These are phyloP conservation scores for Eupeodes latifasciatus DNA, from an alignment of 2,888 invertebrate species.

Conservation along the genomic window DNA sequence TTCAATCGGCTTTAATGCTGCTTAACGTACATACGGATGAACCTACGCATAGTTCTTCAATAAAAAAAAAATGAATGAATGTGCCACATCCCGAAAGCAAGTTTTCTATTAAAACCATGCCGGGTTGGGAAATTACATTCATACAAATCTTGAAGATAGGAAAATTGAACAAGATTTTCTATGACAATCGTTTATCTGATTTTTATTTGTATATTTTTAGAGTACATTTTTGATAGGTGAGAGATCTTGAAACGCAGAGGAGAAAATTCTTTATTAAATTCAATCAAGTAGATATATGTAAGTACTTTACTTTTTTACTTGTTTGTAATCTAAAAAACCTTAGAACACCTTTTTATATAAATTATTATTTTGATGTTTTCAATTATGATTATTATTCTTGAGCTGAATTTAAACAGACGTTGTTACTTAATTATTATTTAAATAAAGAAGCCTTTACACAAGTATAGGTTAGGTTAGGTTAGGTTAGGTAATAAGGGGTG, in stretches of 20 bases:
- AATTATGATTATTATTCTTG: too few species aligned
- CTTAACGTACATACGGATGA: slow-evolving; percentile 23
- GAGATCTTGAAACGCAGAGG: not conserved
- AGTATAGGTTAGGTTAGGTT: too few species aligned
- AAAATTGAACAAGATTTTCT: slow-evolving; percentile 41
- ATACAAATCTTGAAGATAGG: not conserved
- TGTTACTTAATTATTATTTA: too few species aligned
- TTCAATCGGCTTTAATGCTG: slow-evolving; percentile 31
- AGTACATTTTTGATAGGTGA: not conserved
- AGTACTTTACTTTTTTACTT: too few species aligned
- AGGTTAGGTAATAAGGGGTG: too few species aligned
- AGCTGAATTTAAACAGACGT: too few species aligned
- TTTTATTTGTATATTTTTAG: slow-evolving; percentile 34
- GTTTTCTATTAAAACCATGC: slow-evolving; percentile 35
- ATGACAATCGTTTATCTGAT: slow-evolving; percentile 6
- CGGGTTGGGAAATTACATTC: slow-evolving; percentile 12
- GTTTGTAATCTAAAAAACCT: too few species aligned
- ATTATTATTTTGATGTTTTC: too few species aligned
- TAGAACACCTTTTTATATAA: too few species aligned
- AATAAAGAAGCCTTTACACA: too few species aligned
- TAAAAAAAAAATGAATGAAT: slow-evolving; percentile 1
- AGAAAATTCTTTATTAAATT: not conserved
- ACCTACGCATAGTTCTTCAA: slow-evolving; percentile 41
- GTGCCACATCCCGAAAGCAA: slow-evolving; percentile 39
- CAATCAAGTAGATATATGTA: too few species aligned